Conservation (phyloP, 2,113 vertebrate species). For the Oryzias celebensis region DNA sequence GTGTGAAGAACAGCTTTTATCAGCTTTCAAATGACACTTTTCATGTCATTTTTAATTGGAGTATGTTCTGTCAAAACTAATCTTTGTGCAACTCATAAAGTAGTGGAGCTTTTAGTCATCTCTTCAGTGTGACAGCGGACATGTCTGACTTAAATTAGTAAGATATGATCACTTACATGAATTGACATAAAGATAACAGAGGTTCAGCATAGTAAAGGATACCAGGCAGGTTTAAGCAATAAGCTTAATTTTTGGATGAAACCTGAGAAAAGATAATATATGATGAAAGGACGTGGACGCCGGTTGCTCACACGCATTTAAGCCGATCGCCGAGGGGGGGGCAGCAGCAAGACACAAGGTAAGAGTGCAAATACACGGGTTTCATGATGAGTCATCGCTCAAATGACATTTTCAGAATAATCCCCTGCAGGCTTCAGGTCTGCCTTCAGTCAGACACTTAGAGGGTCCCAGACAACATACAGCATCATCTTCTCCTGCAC, state of each 20-base stretch:
- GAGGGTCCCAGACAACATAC: conserved; percentile 55
- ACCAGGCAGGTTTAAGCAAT: conserved; percentile 4
- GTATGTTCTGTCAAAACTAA: no score
- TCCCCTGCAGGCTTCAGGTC: conserved; percentile 33
- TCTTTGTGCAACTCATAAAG: no score
- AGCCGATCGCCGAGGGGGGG: conserved; percentile 9
- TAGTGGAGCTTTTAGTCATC: not conserved
- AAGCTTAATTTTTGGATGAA: conserved; percentile 25
- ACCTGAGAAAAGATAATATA: conserved; percentile 14
- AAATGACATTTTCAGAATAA: conserved; percentile 40
- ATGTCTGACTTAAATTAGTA: conserved; percentile 17
- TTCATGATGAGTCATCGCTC: conserved; percentile 51
- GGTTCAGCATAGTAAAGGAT: not conserved
- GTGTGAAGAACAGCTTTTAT: no score
- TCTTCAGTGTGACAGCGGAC: not conserved
- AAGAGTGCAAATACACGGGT: not conserved
- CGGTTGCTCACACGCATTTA: conserved; percentile 5
- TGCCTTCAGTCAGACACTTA: conserved; percentile 50
- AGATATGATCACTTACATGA: conserved; percentile 1
- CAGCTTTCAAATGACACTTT: no score
- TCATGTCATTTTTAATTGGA: no score
- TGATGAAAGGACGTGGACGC: conserved; percentile 44
- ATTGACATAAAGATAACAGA: not conserved
- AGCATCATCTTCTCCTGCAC: conserved; percentile 7
- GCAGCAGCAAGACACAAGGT: conserved; percentile 4